Evolutionary conservation across 2,797 vertebrate genomes (phyloP).

Genomic region (Danio kyathit): DNA sequence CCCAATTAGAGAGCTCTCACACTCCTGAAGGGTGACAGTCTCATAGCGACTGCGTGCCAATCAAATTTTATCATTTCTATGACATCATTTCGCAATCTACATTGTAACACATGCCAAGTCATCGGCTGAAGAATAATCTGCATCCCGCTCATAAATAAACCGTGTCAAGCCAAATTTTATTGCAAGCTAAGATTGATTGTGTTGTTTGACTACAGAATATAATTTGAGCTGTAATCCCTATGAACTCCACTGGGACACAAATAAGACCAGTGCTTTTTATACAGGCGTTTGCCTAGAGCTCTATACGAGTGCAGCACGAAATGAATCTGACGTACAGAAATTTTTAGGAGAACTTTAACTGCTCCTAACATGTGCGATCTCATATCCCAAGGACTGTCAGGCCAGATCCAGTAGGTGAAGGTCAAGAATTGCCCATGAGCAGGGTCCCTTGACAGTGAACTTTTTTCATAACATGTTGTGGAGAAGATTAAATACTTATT

Average conservation of each 20-base stretch:
- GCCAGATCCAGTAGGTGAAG: slow-evolving; percentile 46
- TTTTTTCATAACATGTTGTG: slow-evolving; percentile 83
- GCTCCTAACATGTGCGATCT: slow-evolving; percentile 38
- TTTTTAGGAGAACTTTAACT: slow-evolving; percentile 27
- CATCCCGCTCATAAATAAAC: slow-evolving; percentile 52
- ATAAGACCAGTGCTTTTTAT: slow-evolving; percentile 10
- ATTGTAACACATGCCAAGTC: slow-evolving; percentile 14
- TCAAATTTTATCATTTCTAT: slow-evolving; percentile 45
- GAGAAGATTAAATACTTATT: slow-evolving; percentile 84
- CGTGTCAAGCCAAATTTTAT: slow-evolving; percentile 30
- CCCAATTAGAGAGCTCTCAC: slow-evolving; percentile 53
- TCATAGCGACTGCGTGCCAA: slow-evolving; percentile 32
- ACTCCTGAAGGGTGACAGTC: slow-evolving; percentile 42
- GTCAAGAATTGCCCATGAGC: slow-evolving; percentile 61
- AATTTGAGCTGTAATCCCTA: slow-evolving; percentile 23
- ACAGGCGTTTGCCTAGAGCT: neutral
- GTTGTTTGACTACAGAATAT: slow-evolving; percentile 21
- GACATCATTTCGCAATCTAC: slow-evolving; percentile 46
- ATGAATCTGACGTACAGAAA: neutral
- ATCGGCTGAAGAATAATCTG: slow-evolving; percentile 32
- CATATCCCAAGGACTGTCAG: slow-evolving; percentile 42
- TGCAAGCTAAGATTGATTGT: slow-evolving; percentile 37
- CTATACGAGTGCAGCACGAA: neutral
- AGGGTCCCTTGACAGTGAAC: slow-evolving; percentile 76
- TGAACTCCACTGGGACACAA: neutral